phyloP scores from a whole-genome alignment of 37 sponge, comb jelly and placozoan species.

The Oopsacas minuta region DNA sequence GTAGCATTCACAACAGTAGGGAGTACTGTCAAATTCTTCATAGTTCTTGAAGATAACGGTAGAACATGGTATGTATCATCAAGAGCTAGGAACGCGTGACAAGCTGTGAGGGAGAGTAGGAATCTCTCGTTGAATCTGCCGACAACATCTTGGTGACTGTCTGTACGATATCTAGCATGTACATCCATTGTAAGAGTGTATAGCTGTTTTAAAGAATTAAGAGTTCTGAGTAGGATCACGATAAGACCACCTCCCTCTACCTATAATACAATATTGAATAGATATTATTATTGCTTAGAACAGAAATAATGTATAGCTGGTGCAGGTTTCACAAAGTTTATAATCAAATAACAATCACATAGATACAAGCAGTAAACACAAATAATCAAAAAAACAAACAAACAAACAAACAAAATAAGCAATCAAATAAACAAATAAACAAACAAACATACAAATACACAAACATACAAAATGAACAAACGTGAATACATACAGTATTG shows the following conservation, averaged over 20 bases:
- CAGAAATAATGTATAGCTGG: background rate
- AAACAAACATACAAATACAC: too few relatives aligned
- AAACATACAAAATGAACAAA: too few relatives aligned
- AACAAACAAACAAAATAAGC: too few relatives aligned
- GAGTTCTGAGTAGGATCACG: constrained; percentile 50
- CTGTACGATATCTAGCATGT: constrained; percentile 71
- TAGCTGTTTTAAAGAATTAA: constrained; percentile 77
- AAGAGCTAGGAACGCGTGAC: constrained; percentile 58
- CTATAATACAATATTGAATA: background rate
- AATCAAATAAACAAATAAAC: too few relatives aligned
- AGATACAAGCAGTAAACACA: background rate
- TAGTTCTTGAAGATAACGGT: constrained; percentile 57
- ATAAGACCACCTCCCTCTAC: constrained; percentile 92
- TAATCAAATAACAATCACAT: background rate
- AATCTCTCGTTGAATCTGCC: constrained; percentile 93
- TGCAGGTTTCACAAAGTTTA: background rate
- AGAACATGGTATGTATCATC: constrained; percentile 78
- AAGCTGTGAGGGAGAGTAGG: constrained; percentile 66
- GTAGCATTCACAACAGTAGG: background rate
- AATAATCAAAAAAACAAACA: too few relatives aligned
- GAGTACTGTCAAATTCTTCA: background rate
- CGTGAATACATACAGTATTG: too few relatives aligned
- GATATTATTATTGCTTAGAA: background rate
- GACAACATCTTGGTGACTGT: constrained; percentile 67
- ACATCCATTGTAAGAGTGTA: constrained; percentile 88